phyloP scores from a whole-genome alignment of 1,140 invertebrate genomes.

The Aphidius ervi region DNA sequence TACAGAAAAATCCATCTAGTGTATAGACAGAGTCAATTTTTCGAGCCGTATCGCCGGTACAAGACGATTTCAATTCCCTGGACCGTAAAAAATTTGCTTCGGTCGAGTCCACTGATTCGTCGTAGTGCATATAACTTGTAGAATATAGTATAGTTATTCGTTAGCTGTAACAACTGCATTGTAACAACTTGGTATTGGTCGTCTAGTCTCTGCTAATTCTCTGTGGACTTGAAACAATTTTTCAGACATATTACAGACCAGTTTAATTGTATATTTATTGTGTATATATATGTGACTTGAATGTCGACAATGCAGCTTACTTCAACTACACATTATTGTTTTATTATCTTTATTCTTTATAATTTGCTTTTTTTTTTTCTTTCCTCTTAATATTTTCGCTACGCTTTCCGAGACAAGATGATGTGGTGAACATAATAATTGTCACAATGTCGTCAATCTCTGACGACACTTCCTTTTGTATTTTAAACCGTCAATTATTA shows the following conservation, averaged over 20 bases:
- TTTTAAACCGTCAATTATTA: too few species aligned
- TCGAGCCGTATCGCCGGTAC: conserved; percentile 12
- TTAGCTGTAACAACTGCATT: too few species aligned
- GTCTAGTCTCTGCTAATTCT: too few species aligned
- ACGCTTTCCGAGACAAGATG: conserved; percentile 8
- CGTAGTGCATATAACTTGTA: background rate
- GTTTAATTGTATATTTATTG: background rate
- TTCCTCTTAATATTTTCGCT: background rate
- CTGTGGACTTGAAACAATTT: too few species aligned
- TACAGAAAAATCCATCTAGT: too few species aligned
- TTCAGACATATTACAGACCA: background rate
- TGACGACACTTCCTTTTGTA: conserved; percentile 7
- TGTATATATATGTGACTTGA: too few species aligned
- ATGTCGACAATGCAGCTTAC: too few species aligned
- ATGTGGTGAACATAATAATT: conserved; percentile 11
- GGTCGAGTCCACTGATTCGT: background rate
- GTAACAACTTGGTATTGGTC: too few species aligned
- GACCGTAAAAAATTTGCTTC: conserved; percentile 13
- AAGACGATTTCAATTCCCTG: conserved; percentile 14
- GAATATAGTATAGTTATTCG: too few species aligned
- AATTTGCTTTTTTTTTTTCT: background rate
- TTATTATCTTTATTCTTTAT: background rate
- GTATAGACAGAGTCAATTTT: background rate
- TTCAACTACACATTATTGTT: too few species aligned
- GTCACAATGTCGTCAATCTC: background rate